Base-by-base conservation (phyloP, 1,140 invertebrate genomes). In the Drosophila tristis region DNA sequence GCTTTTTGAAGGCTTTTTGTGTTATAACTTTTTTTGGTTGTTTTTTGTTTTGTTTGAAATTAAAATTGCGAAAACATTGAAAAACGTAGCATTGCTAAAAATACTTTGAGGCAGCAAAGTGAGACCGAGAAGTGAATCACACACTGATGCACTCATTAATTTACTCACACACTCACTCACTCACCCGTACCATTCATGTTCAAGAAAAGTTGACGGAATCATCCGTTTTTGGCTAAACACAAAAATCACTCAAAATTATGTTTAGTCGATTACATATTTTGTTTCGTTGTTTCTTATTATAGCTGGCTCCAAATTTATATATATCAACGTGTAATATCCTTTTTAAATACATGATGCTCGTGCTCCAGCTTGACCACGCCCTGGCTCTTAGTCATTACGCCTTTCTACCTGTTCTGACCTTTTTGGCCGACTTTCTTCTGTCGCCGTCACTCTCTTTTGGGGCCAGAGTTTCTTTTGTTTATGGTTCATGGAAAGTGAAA, bases 1-100 rank as follows among this genome's bases (percentile, higher is more conserved):
- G 50, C 29, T n/a, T n/a, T 8, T 8, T 51, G 26, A 45, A 35
- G 54, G 35, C 29, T 63, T 75, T 53, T 77, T 58, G 54, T 44
- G 45, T 47, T 55, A 35, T 35, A 49, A 26, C 11, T 26, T 25
- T 58, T 53, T 47, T 48, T 7, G 35, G 35, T 26, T 29, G 20
- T 42, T 16, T 45, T 59, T 60, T 55, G 61, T 71, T 79, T 67
- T 57, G 80, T 74, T 78, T 77, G 79, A 60, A 85, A 85, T 81
- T 86, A 39, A 49, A 74, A 78, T 86, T 86, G 81, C 82, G 78
- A 87, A 86, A 86, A 86, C 72, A 73, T 71, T 71, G 51, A 62
- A 78, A 64, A 74, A 48, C 56, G 66, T 56, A 70, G 31, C 65
- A 66, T 62, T 58, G 66, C 66, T 70, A 70, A 51, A 78, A 81